Evolutionary conservation across 2,113 vertebrate genomes (phyloP).

Genomic region (Vimba vimba): DNA sequence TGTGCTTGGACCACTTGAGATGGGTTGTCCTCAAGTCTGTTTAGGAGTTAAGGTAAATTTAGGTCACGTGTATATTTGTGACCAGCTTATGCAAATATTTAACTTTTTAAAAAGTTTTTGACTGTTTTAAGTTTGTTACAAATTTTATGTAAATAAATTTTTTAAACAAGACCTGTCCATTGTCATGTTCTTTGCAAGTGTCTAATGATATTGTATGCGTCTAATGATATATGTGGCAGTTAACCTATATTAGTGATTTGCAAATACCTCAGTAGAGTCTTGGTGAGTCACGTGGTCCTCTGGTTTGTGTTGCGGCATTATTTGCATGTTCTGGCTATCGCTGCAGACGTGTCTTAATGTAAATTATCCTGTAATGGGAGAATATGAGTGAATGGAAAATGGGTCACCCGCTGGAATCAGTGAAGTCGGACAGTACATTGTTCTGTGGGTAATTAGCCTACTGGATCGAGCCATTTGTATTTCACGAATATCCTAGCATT

Average conservation of each 20-base stretch:
- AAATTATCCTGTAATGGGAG: background rate
- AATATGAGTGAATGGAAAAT: background rate
- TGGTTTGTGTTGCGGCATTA: background rate
- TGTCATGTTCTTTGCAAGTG: background rate
- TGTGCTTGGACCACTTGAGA: constrained; percentile 12
- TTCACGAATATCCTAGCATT: background rate
- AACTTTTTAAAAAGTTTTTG: constrained; percentile 39
- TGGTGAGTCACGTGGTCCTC: background rate
- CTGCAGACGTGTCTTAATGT: background rate
- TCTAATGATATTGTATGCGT: no score
- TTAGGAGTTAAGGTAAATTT: background rate
- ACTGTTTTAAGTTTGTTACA: constrained; percentile 31
- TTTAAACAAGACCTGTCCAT: background rate
- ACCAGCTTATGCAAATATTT: constrained; percentile 33
- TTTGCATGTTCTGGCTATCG: background rate
- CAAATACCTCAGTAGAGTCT: background rate
- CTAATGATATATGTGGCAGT: background rate
- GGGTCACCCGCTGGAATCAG: background rate
- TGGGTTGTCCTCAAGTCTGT: constrained; percentile 17
- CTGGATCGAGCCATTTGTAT: background rate
- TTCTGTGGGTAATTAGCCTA: background rate
- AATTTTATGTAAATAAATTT: constrained; percentile 58
- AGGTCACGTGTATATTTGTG: background rate
- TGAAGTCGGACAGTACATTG: background rate
- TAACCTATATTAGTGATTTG: background rate